These are phyloP conservation scores for Syngnathoides biaculeatus DNA, from an alignment of 2,113 vertebrate species.

Conservation along the genomic window DNA sequence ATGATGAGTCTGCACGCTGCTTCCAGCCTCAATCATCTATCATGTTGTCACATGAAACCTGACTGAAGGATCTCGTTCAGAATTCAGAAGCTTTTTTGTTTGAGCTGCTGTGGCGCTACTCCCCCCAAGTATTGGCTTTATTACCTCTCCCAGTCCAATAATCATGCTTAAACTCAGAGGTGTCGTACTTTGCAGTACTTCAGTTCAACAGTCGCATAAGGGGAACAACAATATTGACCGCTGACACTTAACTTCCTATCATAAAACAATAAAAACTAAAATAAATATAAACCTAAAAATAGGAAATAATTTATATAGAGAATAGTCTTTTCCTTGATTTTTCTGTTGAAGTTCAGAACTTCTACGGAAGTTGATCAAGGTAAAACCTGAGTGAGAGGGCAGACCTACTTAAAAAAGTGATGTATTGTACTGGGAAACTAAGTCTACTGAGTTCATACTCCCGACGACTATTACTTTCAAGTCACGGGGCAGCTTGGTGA, in stretches of 20 bases:
- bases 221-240: constrained; percentile 57
- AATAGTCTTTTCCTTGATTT: neutral
- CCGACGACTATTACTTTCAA: too few species aligned
- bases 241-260: constrained; percentile 58
- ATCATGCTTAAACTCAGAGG: constrained; percentile 71
- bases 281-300: constrained; percentile 16
- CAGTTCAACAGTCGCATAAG: constrained; percentile 62
- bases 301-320: neutral
- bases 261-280: constrained; percentile 57
- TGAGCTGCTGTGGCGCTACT: constrained; percentile 59
- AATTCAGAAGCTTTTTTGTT: constrained; percentile 59
- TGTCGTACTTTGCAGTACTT: constrained; percentile 60
- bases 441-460: too few species aligned
- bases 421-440: too few species aligned
- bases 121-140: constrained; percentile 69
- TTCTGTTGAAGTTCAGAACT: neutral
- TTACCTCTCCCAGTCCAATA: constrained; percentile 69
- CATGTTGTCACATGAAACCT: constrained; percentile 53
- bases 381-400: neutral
- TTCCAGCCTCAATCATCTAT: constrained; percentile 57
- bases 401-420: too few species aligned
- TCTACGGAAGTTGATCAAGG: neutral
- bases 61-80: constrained; percentile 51
- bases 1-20: constrained; percentile 40
- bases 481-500: too few species aligned